Percentiles rank a stretch among this genome's conserved stretches.
Evolutionary conservation across 53 echinoderm and acorn worm genomes (phyloP).

Genomic region (Patiria pectinifera): DNA sequence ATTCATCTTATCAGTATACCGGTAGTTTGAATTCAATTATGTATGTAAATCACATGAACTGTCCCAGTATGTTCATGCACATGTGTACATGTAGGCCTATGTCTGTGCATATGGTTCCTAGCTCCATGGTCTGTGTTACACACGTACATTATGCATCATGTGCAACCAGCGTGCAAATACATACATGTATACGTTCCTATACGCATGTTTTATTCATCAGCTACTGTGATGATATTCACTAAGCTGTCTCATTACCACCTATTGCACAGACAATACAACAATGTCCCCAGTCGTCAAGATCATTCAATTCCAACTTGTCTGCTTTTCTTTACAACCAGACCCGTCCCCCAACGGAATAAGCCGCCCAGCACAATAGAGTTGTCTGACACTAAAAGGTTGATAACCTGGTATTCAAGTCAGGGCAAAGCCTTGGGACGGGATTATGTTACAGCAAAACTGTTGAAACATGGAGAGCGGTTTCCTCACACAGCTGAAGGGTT

Average conservation of each 20-base stretch:
- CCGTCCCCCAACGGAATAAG: background rate
- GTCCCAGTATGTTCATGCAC: too few species aligned
- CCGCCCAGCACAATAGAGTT: conserved; percentile 1
- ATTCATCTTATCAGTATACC: background rate
- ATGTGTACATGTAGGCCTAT: too few species aligned
- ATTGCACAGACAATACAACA: background rate
- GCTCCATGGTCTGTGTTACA: too few species aligned
- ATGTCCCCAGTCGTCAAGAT: background rate
- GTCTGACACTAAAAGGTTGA: conserved; percentile 30
- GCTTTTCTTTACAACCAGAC: background rate
- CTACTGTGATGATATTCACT: background rate
- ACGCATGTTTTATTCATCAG: background rate
- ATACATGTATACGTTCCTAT: conserved; percentile 3
- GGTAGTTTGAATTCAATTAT: too few species aligned
- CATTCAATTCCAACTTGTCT: background rate
- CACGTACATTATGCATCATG: background rate
- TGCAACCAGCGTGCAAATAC: background rate
- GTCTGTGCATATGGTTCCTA: too few species aligned
- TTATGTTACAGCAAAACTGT: conserved; percentile 37
- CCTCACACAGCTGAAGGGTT: background rate
- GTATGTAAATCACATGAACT: too few species aligned
- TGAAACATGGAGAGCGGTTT: conserved; percentile 34
- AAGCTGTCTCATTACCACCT: background rate
- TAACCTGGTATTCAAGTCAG: conserved; percentile 1
- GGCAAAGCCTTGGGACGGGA: conserved; percentile 36